phyloP scores from a whole-genome alignment of 2,797 vertebrate genomes.

The Sebastes variabilis region DNA sequence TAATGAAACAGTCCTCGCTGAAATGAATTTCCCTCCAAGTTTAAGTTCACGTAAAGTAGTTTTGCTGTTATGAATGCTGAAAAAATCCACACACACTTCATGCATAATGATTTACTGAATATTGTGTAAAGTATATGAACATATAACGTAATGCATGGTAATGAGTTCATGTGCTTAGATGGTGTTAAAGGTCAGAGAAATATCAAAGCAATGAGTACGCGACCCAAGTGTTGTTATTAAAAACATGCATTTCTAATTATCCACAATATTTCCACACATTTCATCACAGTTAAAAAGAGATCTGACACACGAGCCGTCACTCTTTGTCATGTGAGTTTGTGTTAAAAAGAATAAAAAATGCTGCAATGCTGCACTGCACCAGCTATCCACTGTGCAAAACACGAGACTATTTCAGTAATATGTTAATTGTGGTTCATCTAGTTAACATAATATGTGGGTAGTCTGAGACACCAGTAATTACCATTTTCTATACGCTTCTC shows the following conservation, averaged over 20 bases:
- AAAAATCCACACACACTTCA: not conserved
- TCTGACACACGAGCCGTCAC: not conserved
- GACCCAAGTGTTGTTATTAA: not conserved
- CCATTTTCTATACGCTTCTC: slow-evolving; percentile 64
- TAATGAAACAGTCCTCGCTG: slow-evolving; percentile 3
- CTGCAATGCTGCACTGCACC: slow-evolving; percentile 48
- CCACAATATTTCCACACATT: not conserved
- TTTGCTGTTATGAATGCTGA: not conserved
- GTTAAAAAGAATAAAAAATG: slow-evolving; percentile 14
- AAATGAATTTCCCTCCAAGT: slow-evolving; percentile 8
- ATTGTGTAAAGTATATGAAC: not conserved
- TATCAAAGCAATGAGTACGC: not conserved
- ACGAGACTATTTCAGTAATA: slow-evolving; percentile 53
- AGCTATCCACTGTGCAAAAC: slow-evolving; percentile 29
- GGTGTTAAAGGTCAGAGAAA: slow-evolving; percentile 6
- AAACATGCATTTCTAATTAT: not conserved
- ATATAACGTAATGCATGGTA: not conserved
- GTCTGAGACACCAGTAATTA: slow-evolving; percentile 64
- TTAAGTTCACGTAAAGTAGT: slow-evolving; percentile 10
- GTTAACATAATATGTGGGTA: slow-evolving; percentile 76
- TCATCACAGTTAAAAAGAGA: not conserved
- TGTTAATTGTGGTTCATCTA: slow-evolving; percentile 68
- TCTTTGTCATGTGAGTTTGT: slow-evolving; percentile 12
- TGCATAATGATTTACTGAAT: slow-evolving; percentile 1
- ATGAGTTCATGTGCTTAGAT: not conserved